phyloP scores from a whole-genome alignment of 2,888 invertebrate species.

The Trachelus iudaicus region DNA sequence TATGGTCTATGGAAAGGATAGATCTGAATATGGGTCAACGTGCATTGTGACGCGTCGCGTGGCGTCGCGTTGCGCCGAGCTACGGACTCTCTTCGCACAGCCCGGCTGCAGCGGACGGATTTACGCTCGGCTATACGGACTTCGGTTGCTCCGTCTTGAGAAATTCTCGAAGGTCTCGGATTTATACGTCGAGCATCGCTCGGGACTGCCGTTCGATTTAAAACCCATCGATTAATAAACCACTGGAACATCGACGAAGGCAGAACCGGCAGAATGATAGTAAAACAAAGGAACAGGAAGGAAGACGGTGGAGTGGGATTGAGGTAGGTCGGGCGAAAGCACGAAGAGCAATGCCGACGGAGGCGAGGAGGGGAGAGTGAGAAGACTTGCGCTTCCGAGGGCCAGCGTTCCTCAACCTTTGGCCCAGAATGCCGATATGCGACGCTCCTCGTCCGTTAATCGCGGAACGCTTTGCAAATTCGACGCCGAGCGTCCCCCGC shows the following conservation, averaged over 20 bases:
- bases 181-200: neutral
- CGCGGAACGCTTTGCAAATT: slow-evolving; percentile 45
- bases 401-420: slow-evolving; percentile 64
- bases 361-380: slow-evolving; percentile 24
- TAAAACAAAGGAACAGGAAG: neutral
- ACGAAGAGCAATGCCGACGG: slow-evolving; percentile 46
- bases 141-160: neutral
- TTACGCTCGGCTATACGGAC: neutral
- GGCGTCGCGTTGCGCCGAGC: slow-evolving; percentile 37
- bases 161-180: neutral
- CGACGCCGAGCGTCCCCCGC: slow-evolving; percentile 27
- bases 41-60: slow-evolving; percentile 53
- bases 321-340: slow-evolving; percentile 62
- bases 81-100: slow-evolving; percentile 57
- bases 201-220: neutral
- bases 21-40: slow-evolving; percentile 66
- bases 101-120: slow-evolving; percentile 1
- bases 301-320: slow-evolving; percentile 33
- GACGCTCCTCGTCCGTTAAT: slow-evolving; percentile 49
- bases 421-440: slow-evolving; percentile 61
- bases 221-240: neutral
- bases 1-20: slow-evolving; percentile 59
- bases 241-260: neutral
- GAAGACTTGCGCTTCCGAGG: slow-evolving; percentile 29
- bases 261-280: neutral